Percentiles rank a stretch among this genome's conserved stretches.
Conservation (phyloP, 2,888 invertebrate genomes). For the Oxycera nigricornis region DNA sequence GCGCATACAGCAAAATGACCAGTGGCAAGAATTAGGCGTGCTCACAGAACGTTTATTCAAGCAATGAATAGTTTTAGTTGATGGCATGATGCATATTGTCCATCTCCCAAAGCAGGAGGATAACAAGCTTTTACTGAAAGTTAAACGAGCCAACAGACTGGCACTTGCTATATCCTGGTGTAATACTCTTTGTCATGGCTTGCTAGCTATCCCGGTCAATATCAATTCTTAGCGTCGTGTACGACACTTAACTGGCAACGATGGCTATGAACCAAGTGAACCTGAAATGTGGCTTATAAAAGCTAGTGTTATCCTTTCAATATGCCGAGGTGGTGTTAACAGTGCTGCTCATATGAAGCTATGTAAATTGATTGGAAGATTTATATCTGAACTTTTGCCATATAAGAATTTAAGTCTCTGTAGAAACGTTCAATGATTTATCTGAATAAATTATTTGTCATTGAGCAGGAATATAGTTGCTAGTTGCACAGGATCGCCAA, state of each 20-base stretch:
- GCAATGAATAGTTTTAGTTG: not conserved
- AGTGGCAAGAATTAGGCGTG: not conserved
- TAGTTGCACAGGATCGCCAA: too few species aligned
- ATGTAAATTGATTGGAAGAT: too few species aligned
- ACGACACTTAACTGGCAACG: slow-evolving; percentile 18
- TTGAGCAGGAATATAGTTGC: too few species aligned
- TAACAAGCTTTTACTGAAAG: slow-evolving; percentile 43
- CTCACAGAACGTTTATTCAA: not conserved
- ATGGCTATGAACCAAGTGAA: slow-evolving; percentile 44
- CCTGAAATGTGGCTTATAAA: slow-evolving; percentile 43
- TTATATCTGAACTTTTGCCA: too few species aligned
- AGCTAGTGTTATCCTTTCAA: slow-evolving; percentile 31
- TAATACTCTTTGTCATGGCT: slow-evolving; percentile 38
- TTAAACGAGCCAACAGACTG: slow-evolving; percentile 43
- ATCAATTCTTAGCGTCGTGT: not conserved
- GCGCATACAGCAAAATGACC: not conserved
- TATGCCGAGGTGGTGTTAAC: not conserved
- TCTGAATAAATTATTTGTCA: not conserved
- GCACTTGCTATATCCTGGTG: slow-evolving; percentile 38
- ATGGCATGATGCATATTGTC: slow-evolving; percentile 25
- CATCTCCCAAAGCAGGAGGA: slow-evolving; percentile 36
- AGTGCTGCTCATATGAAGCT: too few species aligned
- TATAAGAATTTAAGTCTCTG: too few species aligned
- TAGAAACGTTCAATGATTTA: too few species aligned
- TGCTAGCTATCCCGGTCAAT: not conserved